Percentiles rank a stretch among this genome's conserved stretches.
These are phyloP conservation scores for Gymnothorax reevesii DNA, from an alignment of 2,797 vertebrate species.

Conservation along the genomic window DNA sequence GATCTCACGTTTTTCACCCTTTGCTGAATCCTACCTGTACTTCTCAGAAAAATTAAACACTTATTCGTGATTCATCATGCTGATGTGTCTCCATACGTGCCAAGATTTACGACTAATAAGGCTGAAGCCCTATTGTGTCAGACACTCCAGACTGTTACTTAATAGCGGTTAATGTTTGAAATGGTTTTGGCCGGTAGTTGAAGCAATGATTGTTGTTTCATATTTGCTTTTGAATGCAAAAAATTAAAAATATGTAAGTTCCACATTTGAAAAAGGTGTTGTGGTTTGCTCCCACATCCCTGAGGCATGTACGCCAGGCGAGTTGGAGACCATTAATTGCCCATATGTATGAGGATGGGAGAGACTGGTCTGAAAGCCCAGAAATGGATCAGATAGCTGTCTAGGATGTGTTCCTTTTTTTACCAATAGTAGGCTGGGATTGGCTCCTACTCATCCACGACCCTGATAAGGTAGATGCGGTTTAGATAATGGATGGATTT, in stretches of 20 bases:
- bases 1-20: background rate
- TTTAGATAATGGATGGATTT: no score
- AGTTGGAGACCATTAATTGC: no score
- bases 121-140: background rate
- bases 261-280: no score
- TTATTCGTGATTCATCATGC: background rate
- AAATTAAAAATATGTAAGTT: background rate
- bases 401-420: no score
- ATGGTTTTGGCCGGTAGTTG: background rate
- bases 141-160: background rate
- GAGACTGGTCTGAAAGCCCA: no score
- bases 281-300: no score
- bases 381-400: no score
- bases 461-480: no score
- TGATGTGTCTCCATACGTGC: background rate
- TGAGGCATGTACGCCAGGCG: no score
- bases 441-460: no score
- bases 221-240: background rate
- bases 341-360: no score
- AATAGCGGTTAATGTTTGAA: conserved; percentile 1
- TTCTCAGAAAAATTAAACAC: background rate
- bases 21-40: background rate
- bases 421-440: no score
- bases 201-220: background rate
- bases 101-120: background rate